These are phyloP conservation scores for Opisthograptis luteolata DNA, from an alignment of 2,888 invertebrate genomes.

Conservation along the genomic window DNA sequence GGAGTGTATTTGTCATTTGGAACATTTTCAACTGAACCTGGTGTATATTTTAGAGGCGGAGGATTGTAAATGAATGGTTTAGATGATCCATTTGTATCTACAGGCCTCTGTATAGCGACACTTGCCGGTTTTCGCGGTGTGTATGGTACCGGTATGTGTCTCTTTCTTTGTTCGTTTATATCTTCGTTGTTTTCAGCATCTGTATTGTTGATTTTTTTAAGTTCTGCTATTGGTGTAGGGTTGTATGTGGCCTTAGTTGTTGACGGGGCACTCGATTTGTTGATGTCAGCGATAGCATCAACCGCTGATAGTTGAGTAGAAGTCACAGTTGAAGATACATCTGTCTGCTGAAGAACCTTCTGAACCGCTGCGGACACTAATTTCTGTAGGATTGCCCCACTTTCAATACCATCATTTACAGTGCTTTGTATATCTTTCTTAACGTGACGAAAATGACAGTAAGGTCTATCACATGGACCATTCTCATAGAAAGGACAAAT, in stretches of 20 bases:
- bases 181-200: conserved; percentile 63
- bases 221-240: conserved; percentile 87
- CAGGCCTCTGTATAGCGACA: conserved; percentile 63
- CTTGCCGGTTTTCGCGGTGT: conserved; percentile 77
- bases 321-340: conserved; percentile 47
- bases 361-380: conserved; percentile 85
- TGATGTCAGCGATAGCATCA: conserved; percentile 36
- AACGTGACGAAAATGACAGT: conserved; percentile 96
- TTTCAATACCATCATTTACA: conserved; percentile 69
- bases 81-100: conserved; percentile 61
- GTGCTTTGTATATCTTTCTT: conserved; percentile 86
- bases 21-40: conserved; percentile 63
- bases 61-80: conserved; percentile 75
- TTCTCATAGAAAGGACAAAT: conserved; percentile 93
- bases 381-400: conserved; percentile 82
- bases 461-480: conserved; percentile 93
- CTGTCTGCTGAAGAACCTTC: conserved; percentile 84
- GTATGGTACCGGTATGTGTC: conserved; percentile 81
- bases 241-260: conserved; percentile 81
- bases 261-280: conserved; percentile 56
- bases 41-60: conserved; percentile 68
- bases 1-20: conserved; percentile 72
- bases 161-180: conserved; percentile 62
- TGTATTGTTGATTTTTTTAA: conserved; percentile 73
- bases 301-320: conserved; percentile 37